These are phyloP conservation scores for Cygnus atratus DNA, from an alignment of 2,113 vertebrate species.

Conservation along the genomic window DNA sequence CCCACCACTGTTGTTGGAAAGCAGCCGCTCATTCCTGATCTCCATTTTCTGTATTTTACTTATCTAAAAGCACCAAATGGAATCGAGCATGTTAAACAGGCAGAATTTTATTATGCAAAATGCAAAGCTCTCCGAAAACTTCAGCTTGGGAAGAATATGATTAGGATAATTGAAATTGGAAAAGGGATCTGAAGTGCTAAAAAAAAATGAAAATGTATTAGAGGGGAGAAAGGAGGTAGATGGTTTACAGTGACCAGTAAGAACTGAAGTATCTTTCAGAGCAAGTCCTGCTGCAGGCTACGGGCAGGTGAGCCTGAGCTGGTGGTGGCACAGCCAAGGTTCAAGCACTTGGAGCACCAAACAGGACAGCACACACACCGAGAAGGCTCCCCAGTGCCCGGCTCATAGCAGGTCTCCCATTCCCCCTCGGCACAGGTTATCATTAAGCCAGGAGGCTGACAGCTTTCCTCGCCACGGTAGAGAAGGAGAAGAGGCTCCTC, in stretches of 20 bases:
- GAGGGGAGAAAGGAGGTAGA: neutral
- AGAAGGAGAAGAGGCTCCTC: neutral
- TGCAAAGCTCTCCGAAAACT: slow-evolving; percentile 10
- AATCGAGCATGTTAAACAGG: neutral
- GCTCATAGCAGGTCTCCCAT: neutral
- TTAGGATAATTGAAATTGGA: neutral
- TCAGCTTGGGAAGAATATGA: neutral
- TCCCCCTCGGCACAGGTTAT: neutral
- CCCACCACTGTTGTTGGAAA: neutral
- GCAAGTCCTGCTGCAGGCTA: neutral
- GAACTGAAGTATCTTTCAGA: neutral
- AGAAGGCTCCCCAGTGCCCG: neutral
- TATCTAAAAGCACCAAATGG: neutral
- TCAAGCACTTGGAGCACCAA: neutral
- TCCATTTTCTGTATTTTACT: neutral
- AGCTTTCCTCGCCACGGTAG: neutral
- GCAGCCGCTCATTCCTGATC: neutral
- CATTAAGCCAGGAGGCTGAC: neutral
- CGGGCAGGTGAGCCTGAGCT: neutral
- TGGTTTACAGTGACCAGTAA: neutral
- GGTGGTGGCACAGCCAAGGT: neutral
- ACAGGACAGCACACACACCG: neutral
- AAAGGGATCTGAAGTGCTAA: neutral
- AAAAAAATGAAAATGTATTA: neutral
- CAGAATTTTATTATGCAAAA: neutral